Base-by-base conservation (phyloP, 2,797 vertebrate species). In the Cirrhinus molitorella region DNA sequence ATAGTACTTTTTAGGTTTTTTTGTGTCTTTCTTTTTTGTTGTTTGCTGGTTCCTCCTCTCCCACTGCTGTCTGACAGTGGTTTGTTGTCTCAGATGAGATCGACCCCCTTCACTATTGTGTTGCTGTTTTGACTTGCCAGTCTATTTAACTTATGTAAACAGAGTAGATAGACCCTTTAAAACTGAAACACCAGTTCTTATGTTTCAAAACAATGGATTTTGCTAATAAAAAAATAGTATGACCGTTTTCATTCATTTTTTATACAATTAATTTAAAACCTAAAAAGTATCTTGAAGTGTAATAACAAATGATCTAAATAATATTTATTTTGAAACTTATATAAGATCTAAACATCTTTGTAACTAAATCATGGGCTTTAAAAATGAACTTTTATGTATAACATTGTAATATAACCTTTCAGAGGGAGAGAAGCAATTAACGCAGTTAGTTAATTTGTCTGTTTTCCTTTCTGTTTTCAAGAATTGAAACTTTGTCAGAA, bases 91-190 rank as follows among this genome's bases (percentile, higher is more conserved):
- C 51, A 47, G 14, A 25, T 43, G 53, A 70, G 19, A 45, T 37
- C 7, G 40, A 76, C 81, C 65, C 37, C 79, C 65, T 10, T 47
- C 28, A 3, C 74, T 43, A 83, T 83, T 83, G 81, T 83, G 23
- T 53, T 55, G 59, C 66, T 83, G 47, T 75, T 83, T 75, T 74
- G 70, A 75, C 80, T 75, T 47, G 72, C 37, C 49, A 77, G 63
- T 82, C 70, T 51, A 25, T 82, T 82, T 74, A 75, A 65, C 80
- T 83, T 67, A 11, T 55, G 80, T 67, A 83, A 83, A 77, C 74
- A 71, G 13, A 55, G 47, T n/a, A 67, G 23, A 57, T 49, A 6
- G 6, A 34, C 63, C 63, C 51, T 47, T 45, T 59, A 14, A 57
- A 5, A 81, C 61, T 8, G 13, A 81, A 57, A 59, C 25, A 2